A percentile compares a stretch with the other conserved stretches of the same genome.
These are phyloP conservation scores for Melanotaenia parkinsoni DNA, from an alignment of 2,797 vertebrate species.

Conservation along the genomic window DNA sequence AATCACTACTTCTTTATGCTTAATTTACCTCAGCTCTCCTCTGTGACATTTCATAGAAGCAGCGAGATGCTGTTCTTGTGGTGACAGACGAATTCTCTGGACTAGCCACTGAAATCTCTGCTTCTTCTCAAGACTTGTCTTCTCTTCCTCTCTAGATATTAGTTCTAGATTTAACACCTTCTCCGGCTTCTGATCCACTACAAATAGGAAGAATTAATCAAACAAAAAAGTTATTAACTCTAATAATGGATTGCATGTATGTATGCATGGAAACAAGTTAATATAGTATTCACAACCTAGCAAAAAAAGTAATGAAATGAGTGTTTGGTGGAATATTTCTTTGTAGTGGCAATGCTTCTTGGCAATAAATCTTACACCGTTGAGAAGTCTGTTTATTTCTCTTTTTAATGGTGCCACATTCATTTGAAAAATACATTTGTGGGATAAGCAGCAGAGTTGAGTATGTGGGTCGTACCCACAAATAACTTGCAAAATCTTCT, in stretches of 20 bases:
- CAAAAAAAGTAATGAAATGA: too few relatives aligned
- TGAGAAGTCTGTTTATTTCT: not conserved
- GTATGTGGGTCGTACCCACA: not conserved
- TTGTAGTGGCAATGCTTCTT: not conserved
- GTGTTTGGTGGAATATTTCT: too few relatives aligned
- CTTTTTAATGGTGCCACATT: not conserved
- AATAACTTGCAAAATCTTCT: not conserved
- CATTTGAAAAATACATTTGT: not conserved
- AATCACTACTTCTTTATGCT: not conserved
- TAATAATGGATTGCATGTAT: not conserved
- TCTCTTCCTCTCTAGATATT: conserved; percentile 24
- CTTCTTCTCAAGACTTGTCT: conserved; percentile 41
- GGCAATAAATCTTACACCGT: too few relatives aligned
- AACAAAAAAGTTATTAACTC: conserved; percentile 11
- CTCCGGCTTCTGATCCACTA: conserved; percentile 78
- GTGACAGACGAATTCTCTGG: conserved; percentile 91
- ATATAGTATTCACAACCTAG: not conserved
- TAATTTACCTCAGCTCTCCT: conserved; percentile 78
- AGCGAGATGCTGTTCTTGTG: conserved; percentile 87
- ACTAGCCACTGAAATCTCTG: conserved; percentile 72
- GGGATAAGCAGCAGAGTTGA: not conserved
- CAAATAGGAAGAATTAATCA: conserved; percentile 27
- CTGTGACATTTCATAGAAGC: conserved; percentile 83
- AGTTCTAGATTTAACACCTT: conserved; percentile 81
- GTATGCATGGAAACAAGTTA: not conserved